Base-by-base conservation (phyloP, 2,113 vertebrate species). In the Vulpes vulpes region DNA sequence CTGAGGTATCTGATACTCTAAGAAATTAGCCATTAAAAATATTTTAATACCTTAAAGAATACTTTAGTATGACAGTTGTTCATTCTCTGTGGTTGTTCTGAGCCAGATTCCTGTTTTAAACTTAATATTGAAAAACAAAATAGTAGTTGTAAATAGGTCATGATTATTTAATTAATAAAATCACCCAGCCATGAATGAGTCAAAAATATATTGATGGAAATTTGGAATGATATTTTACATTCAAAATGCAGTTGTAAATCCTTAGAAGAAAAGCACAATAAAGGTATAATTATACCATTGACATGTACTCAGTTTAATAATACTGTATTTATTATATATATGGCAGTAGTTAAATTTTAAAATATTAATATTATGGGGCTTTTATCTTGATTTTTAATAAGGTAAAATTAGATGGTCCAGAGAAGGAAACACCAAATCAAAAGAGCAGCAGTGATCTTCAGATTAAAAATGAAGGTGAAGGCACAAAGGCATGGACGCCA, bases 391-490 rank as follows among this genome's bases (percentile, higher is more conserved):
- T 97, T 97, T 89, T 8, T 97, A 59, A 95, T 59, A 98, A 99
- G 99, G 98, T 97, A 87, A 99, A 99, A 98, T 97, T 97, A 53
- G 98, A 98, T 83, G 96, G 96, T 80, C 95, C 88, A 53, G 96
- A 98, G 91, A 98, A 98, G 96, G 98, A 98, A 98, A 97, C 94
- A 91, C 93, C 94, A 84, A 96, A 60, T 49, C 94, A 88, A 59
- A 79, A 91, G 76, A 96, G 89, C 43, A 64, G 79, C 69, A 92
- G 67, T 96, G 81, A 94, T 35, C 57, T 98, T 91, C 95, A 97
- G 23, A 4, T 7, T 78, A 91, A 83, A 85, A 94, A 43, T 49
- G 98, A 98, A 78, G 97, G 85, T 79, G 86, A 97, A 69, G 10
- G 76, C 30, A 80, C 93, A n/a, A 79, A 62, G 73, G 22, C 35